phyloP scores from a whole-genome alignment of 2,113 vertebrate genomes.

The Toxotes jaculatrix region DNA sequence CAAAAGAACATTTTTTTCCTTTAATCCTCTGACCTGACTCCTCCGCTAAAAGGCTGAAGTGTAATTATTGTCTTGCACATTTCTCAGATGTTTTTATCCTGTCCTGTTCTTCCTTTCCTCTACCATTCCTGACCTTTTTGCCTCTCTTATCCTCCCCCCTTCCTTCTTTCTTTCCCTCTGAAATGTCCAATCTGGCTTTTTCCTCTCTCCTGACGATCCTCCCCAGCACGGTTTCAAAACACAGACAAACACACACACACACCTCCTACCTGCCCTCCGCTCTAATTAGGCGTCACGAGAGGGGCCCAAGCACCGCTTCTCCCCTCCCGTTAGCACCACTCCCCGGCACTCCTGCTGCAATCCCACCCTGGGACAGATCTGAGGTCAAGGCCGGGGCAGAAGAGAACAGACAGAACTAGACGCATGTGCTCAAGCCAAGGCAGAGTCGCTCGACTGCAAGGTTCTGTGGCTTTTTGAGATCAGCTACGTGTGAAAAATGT shows the following conservation, averaged over 20 bases:
- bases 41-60: not conserved
- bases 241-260: conserved; percentile 46
- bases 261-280: conserved; percentile 65
- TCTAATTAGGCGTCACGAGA: conserved; percentile 70
- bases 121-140: conserved; percentile 31
- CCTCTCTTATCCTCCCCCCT: conserved; percentile 12
- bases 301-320: conserved; percentile 46
- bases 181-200: conserved; percentile 8
- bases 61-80: conserved; percentile 7
- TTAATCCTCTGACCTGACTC: not conserved
- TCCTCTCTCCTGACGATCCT: conserved; percentile 31
- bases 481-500: conserved; percentile 67
- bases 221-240: conserved; percentile 30
- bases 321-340: conserved; percentile 68
- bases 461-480: conserved; percentile 37
- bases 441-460: conserved; percentile 32
- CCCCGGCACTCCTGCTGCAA: conserved; percentile 56
- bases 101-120: not conserved
- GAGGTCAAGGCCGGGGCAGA: conserved; percentile 73
- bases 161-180: conserved; percentile 22
- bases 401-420: conserved; percentile 44
- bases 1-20: not conserved
- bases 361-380: conserved; percentile 52
- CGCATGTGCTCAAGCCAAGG: conserved; percentile 32
- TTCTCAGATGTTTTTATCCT: not conserved